Base-by-base conservation (phyloP, 37 sponge, comb jelly and placozoan genomes). In the Oopsacas minuta region DNA sequence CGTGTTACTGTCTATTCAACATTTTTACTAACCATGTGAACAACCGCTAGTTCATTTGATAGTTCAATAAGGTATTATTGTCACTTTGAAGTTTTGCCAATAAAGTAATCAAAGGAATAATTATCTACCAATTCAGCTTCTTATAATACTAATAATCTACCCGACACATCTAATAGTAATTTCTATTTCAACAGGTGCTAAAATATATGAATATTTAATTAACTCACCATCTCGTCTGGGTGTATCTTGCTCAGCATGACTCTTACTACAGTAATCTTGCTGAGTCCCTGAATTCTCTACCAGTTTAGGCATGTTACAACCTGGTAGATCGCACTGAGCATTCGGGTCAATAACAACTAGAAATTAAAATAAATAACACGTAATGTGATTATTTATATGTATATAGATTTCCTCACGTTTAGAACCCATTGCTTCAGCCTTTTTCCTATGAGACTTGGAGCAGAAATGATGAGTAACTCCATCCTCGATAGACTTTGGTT, bases 261-360 rank as follows among this genome's bases (percentile, higher is more conserved):
- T 61, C 61, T 12, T 61, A 37, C 92, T 86, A 53, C 92, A 92
- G 85, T 92, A 89, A 39, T 89, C 87, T 83, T 89, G 88, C 7
- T 86, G 53, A 52, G 37, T 52, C 0, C 49, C 39, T 0, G 85
- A 88, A 32, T 86, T 39, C 37, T 90, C 90, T 22, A 82, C 83
- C 35, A 37, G 28, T 39, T 85, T 88, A 1, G 85, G 85, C 36
- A 61, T 37, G 20, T 82, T 90, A 53, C 90, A 92, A n/a, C 85
- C 86, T 32, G 86, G 87, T 1, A 92, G 52, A 36, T 88, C 92
- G 86, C 93, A 92, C 84, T 88, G 82, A 30, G 90, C 87, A 22
- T 86, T 85, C 15, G 38, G 38, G 39, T 53, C 35, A 3, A 37
- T 37, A 12, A 39, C 38, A 39, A 61, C 52, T 36, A 52, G 7